These are phyloP conservation scores for Xiphias gladius DNA, from an alignment of 2,113 vertebrate genomes.

Conservation along the genomic window DNA sequence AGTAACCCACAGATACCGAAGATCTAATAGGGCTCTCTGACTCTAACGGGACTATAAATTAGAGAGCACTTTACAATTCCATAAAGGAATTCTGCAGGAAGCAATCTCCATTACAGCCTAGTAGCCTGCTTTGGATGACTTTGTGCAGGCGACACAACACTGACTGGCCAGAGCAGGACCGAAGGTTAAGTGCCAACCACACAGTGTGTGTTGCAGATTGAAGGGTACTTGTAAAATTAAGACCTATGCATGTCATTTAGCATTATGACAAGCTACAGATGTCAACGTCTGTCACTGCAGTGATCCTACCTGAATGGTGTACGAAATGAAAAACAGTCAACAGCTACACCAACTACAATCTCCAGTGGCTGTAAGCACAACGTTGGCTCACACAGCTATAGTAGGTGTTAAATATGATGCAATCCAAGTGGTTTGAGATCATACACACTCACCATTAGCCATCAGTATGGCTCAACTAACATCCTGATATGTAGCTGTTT, in stretches of 20 bases:
- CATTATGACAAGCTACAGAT: background rate
- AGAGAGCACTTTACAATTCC: conserved; percentile 67
- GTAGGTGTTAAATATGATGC: background rate
- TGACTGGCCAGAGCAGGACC: background rate
- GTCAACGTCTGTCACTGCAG: background rate
- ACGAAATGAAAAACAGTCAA: conserved; percentile 1
- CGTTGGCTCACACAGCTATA: background rate
- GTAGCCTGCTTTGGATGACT: conserved; percentile 52
- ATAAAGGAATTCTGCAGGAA: conserved; percentile 72
- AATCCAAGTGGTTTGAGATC: background rate
- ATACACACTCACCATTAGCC: background rate
- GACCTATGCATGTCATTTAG: background rate
- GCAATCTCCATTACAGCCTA: conserved; percentile 66
- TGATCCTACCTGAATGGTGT: background rate
- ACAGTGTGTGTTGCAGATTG: background rate
- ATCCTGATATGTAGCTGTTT: conserved; percentile 4
- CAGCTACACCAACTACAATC: background rate
- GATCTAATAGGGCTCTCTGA: conserved; percentile 33
- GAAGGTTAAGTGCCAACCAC: background rate
- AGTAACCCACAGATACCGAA: conserved; percentile 30
- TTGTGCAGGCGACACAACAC: conserved; percentile 47
- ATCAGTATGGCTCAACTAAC: background rate
- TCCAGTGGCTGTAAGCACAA: background rate
- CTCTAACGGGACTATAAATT: too few relatives aligned
- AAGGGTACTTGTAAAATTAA: background rate